phyloP scores from a whole-genome alignment of 2,888 invertebrate genomes.

The Alviniconcha strummeri region DNA sequence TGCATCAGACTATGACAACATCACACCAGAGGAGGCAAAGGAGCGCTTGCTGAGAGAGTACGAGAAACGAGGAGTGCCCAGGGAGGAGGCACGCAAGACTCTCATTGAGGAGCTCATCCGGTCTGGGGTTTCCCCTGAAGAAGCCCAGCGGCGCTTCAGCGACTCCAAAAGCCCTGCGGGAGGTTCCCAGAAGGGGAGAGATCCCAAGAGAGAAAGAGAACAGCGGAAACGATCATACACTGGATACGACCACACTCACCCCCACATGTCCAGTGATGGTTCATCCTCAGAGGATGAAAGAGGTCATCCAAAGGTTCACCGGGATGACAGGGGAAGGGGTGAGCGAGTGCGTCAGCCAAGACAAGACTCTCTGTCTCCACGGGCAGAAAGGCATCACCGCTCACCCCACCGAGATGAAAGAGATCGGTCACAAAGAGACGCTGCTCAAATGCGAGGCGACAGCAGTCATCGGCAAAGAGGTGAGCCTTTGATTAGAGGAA shows the following conservation, averaged over 20 bases:
- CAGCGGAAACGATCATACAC: background rate
- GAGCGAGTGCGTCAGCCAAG: background rate
- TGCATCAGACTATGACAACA: constrained; percentile 16
- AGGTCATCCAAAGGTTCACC: background rate
- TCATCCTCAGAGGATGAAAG: background rate
- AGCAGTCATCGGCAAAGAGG: too few relatives aligned
- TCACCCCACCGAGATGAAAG: too few relatives aligned
- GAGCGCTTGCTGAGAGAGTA: constrained; percentile 28
- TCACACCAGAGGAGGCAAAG: constrained; percentile 28
- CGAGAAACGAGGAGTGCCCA: constrained; percentile 30
- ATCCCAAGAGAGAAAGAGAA: background rate
- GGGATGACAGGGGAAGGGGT: background rate
- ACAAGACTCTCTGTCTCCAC: too few relatives aligned
- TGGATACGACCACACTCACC: background rate
- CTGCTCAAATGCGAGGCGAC: too few relatives aligned
- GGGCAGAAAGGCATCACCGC: background rate
- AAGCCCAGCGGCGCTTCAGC: constrained; percentile 15
- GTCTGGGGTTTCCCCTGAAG: constrained; percentile 28
- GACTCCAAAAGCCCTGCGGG: background rate
- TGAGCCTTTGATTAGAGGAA: too few relatives aligned
- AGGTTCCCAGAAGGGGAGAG: background rate
- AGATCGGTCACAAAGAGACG: too few relatives aligned
- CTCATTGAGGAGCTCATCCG: constrained; percentile 25
- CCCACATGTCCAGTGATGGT: background rate
- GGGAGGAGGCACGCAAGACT: constrained; percentile 15